These are phyloP conservation scores for Electrophaes corylata DNA, from an alignment of 2,888 invertebrate genomes.

Conservation along the genomic window DNA sequence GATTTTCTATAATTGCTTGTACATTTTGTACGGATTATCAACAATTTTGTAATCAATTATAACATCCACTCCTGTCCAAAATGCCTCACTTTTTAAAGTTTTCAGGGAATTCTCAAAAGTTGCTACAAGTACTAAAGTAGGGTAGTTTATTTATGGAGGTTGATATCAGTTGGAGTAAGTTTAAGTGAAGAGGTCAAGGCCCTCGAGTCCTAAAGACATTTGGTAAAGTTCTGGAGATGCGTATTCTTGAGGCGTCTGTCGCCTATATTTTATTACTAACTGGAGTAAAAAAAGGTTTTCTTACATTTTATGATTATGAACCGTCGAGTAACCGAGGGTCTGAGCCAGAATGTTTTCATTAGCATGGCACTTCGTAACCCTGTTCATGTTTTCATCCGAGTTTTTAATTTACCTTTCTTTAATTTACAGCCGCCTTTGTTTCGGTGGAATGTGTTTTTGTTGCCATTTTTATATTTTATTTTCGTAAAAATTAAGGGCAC, in stretches of 20 bases:
- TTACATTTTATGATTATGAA: constrained; percentile 41
- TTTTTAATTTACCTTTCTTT: constrained; percentile 44
- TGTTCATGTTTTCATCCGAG: constrained; percentile 40
- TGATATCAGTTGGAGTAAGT: constrained; percentile 61
- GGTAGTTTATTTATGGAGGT: constrained; percentile 14
- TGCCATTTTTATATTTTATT: constrained; percentile 35
- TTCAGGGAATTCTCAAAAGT: not conserved
- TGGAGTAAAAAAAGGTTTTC: constrained; percentile 39
- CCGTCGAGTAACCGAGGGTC: constrained; percentile 37
- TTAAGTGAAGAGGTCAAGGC: constrained; percentile 65
- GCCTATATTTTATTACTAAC: constrained; percentile 38
- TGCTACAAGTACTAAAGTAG: not conserved
- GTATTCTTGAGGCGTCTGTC: constrained; percentile 36
- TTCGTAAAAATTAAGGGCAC: constrained; percentile 24
- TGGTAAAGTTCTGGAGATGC: constrained; percentile 45
- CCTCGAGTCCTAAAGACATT: constrained; percentile 59
- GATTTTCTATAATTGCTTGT: not conserved
- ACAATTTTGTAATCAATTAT: not conserved
- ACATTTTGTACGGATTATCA: not conserved
- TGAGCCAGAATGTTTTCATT: constrained; percentile 40
- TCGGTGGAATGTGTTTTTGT: constrained; percentile 37
- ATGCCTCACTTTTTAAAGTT: not conserved
- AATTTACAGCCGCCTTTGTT: constrained; percentile 42
- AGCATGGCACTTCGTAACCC: constrained; percentile 43
- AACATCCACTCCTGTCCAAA: not conserved